Base-by-base conservation (phyloP, 1,140 invertebrate species). In the Tetramorium simillimum region DNA sequence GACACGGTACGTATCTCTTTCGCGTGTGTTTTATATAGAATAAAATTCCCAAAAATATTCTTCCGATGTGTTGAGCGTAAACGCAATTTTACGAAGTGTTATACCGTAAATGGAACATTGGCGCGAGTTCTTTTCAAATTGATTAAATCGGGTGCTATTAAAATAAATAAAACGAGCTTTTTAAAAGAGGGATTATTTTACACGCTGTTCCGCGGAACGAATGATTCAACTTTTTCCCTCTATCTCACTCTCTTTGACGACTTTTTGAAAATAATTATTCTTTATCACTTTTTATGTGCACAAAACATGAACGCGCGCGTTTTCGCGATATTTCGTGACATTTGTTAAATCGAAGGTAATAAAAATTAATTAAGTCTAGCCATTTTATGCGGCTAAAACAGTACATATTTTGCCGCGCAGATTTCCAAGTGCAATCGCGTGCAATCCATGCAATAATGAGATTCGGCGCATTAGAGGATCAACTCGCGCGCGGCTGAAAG, bases 101-200 rank as follows among this genome's bases (percentile, higher is more conserved):
- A 60, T 49, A 60, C 40, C n/a, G 53, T 60, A 84, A 84, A 84
- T 58, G 37, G 69, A 21, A 62, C 51, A 62, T 46, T 60, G 40
- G 40, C 24, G 14, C 40, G 53, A 75, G 40, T 62, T 51, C 56
- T 82, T 84, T 75, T 60, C 18, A 84, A 82, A 84, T 75, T 84
- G 53, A 84, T 84, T 73, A 60, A 75, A 73, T 84, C 80, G 56
- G 14, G 14, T 62, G 58, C 40, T 43, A 84, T 84, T 73, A 60
- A 73, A 84, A 60, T 84, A 73, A 62, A 84, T 75, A 73, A 84
- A 60, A 73, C 40, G 24, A 84, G 56, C 69, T 49, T 75, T 84
- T 73, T 75, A 73, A 75, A 33, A 73, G 46, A n/a, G 72, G 69
- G n/a, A 84, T 84, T 75, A 84, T 75, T 58, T 73, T 46, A 46